Conservation (phyloP, 2,113 vertebrate genomes). For the Penelope pileata region DNA sequence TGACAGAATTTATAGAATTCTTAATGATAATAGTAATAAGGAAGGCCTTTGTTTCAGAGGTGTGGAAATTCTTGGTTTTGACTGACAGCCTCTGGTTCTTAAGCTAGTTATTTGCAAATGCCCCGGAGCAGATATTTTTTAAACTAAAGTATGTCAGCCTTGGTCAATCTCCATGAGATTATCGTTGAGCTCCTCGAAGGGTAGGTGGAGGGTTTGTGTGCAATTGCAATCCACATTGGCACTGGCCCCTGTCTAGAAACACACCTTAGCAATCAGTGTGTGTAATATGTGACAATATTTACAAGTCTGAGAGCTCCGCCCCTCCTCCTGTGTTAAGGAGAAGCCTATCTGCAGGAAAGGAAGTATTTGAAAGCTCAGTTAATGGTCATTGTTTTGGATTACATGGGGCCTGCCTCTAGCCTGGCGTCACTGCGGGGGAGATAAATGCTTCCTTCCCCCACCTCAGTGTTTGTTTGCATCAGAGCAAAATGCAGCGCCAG, state of each 20-base stretch:
- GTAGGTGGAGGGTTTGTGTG: background rate
- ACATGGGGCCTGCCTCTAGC: background rate
- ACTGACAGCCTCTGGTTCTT: rapidly evolving
- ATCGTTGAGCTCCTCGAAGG: background rate
- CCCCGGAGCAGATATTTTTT: background rate
- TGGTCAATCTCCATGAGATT: background rate
- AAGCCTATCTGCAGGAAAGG: background rate
- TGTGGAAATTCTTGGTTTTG: background rate
- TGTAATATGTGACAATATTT: background rate
- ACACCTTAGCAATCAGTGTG: background rate
- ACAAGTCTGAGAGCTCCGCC: background rate
- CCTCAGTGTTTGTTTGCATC: background rate
- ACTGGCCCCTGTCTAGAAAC: background rate
- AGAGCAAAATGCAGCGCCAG: background rate
- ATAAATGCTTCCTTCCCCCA: background rate
- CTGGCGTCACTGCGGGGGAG: background rate
- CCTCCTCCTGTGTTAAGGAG: background rate
- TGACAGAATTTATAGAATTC: background rate
- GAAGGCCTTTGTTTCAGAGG: background rate
- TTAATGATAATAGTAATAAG: background rate
- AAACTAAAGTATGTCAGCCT: background rate
- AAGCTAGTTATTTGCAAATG: background rate
- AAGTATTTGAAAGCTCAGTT: background rate
- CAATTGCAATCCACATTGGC: background rate
- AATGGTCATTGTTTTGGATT: background rate